Conservation (phyloP, 1,140 invertebrate genomes). For the Drosophila yakuba region DNA sequence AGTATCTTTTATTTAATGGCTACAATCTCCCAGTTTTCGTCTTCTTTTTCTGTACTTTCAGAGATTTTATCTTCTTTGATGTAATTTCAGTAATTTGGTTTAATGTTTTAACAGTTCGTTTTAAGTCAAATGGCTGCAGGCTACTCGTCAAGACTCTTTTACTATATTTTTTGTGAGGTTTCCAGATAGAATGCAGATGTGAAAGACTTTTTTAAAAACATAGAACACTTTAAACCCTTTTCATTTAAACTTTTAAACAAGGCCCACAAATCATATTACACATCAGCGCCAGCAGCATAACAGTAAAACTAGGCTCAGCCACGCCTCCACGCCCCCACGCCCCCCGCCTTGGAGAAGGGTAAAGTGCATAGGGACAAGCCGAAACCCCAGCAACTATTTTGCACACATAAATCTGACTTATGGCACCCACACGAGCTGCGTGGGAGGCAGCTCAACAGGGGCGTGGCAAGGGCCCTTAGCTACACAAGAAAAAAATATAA, state of each 20-base stretch:
- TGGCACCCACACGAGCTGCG: constrained; percentile 52
- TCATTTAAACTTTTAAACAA: constrained; percentile 64
- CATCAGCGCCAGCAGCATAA: constrained; percentile 32
- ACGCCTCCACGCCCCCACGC: constrained; percentile 9
- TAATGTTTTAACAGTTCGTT: constrained; percentile 50
- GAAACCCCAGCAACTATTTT: constrained; percentile 59
- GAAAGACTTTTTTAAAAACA: no score
- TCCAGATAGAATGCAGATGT: neutral
- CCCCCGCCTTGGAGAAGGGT: constrained; percentile 24
- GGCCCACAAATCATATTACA: constrained; percentile 69
- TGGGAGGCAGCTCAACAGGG: constrained; percentile 6
- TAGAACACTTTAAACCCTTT: no score
- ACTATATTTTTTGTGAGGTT: neutral
- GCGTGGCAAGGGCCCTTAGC: constrained; percentile 7
- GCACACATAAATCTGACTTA: constrained; percentile 82
- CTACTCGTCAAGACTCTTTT: neutral
- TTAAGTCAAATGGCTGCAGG: constrained; percentile 21
- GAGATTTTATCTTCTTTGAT: constrained; percentile 27
- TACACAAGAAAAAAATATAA: constrained; percentile 1
- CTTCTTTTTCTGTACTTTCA: constrained; percentile 9
- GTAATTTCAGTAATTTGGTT: constrained; percentile 45
- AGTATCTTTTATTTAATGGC: constrained; percentile 42
- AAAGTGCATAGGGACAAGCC: constrained; percentile 43
- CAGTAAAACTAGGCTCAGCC: constrained; percentile 47
- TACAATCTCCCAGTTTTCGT: constrained; percentile 21